These are phyloP conservation scores for Eupsilia transversa DNA, from an alignment of 2,888 invertebrate genomes.

Conservation along the genomic window DNA sequence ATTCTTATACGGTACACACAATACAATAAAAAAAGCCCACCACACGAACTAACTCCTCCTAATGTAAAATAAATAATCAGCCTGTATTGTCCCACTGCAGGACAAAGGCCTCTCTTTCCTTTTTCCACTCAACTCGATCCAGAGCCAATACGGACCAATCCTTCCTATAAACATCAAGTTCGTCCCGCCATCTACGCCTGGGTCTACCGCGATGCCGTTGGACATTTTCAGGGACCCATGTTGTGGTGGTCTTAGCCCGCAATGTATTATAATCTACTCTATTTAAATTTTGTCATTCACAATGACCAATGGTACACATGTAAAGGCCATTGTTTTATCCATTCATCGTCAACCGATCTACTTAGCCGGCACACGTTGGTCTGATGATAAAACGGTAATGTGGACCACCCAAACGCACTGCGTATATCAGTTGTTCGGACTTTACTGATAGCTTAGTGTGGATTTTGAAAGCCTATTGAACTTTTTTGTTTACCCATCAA, in stretches of 20 bases:
- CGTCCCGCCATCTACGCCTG: no score
- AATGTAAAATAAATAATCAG: no score
- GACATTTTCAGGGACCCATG: no score
- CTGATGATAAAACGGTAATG: conserved; percentile 85
- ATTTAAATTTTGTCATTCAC: conserved; percentile 49
- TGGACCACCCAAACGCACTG: conserved; percentile 85
- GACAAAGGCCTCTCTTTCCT: no score
- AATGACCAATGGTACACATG: conserved; percentile 57
- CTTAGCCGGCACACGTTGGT: conserved; percentile 63
- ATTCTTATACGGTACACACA: background rate
- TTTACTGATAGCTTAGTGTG: conserved; percentile 59
- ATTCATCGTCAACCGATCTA: conserved; percentile 62
- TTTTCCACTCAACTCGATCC: no score
- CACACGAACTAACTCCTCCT: background rate
- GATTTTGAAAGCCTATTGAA: conserved; percentile 55
- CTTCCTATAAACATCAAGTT: no score
- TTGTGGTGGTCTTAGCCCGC: no score
- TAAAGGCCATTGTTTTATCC: conserved; percentile 51
- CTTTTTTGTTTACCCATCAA: no score
- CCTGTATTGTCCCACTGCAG: no score
- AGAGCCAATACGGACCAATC: no score
- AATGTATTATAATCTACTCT: conserved; percentile 52
- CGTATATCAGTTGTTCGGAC: conserved; percentile 72
- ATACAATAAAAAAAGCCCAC: conserved; percentile 2
- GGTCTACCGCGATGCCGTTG: no score